phyloP scores from a whole-genome alignment of 1,140 invertebrate species.

The Asbolus verrucosus region DNA sequence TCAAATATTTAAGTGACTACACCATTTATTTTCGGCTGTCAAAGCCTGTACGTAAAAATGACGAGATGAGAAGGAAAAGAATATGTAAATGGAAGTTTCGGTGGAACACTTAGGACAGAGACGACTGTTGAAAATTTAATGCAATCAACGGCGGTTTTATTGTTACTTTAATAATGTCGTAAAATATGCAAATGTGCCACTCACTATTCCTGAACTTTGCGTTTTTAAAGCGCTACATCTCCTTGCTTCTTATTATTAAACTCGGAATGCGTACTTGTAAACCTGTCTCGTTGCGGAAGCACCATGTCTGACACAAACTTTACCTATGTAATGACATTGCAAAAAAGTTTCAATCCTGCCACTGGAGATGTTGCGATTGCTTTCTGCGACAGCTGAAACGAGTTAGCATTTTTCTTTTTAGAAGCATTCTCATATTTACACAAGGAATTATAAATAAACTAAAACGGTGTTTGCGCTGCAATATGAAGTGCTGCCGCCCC shows the following conservation, averaged over 20 bases:
- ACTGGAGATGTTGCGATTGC: background rate
- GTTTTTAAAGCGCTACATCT: constrained; percentile 3
- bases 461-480: background rate
- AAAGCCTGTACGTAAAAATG: constrained; percentile 25
- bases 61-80: constrained; percentile 26
- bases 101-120: background rate
- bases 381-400: background rate
- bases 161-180: constrained; percentile 31
- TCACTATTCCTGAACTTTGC: constrained; percentile 25
- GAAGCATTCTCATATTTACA: constrained; percentile 6
- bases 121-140: constrained; percentile 17
- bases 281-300: constrained; percentile 2
- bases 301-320: background rate
- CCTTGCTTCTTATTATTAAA: constrained; percentile 28
- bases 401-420: too few species aligned
- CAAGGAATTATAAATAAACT: constrained; percentile 18
- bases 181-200: constrained; percentile 15
- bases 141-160: constrained; percentile 27
- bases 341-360: too few species aligned
- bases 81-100: constrained; percentile 29
- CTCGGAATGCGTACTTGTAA: background rate
- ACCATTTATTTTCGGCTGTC: constrained; percentile 40
- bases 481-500: too few species aligned
- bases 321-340: background rate
- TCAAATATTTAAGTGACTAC: constrained; percentile 42